Percentiles rank a stretch among this genome's conserved stretches.
phyloP scores from a whole-genome alignment of 2,113 vertebrate species.

The Actinemys pallida region DNA sequence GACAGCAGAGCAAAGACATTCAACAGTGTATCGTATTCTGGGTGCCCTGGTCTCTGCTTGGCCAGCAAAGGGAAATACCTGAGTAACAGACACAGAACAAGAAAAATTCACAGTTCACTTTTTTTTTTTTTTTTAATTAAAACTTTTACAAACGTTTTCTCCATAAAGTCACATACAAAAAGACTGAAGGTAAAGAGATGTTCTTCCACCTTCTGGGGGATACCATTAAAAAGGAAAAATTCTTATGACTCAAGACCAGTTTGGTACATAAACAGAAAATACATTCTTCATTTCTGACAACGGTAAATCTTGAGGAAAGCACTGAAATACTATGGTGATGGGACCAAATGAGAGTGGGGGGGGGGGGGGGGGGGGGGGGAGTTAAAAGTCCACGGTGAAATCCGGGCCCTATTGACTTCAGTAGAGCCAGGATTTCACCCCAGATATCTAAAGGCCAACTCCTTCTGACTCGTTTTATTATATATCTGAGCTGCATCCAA shows the following conservation, averaged over 20 bases:
- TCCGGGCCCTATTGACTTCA: not conserved
- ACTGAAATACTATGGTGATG: not conserved
- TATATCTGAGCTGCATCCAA: not conserved
- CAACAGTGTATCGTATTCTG: conserved; percentile 86
- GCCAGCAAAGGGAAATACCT: conserved; percentile 93
- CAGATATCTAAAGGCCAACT: not conserved
- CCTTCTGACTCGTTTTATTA: not conserved
- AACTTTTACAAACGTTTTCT: not conserved
- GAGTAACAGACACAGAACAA: conserved; percentile 34
- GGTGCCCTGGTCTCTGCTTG: conserved; percentile 87
- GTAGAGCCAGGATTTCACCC: not conserved
- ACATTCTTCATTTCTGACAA: not conserved
- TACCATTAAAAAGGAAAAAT: not conserved
- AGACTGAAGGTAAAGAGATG: not conserved
- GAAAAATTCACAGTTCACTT: not conserved
- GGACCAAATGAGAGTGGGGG: not conserved
- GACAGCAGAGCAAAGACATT: conserved; percentile 93
- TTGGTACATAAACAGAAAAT: not conserved
- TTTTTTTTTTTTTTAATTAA: not conserved
- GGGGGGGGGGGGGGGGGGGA: not conserved
- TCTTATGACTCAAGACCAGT: not conserved
- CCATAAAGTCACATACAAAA: not conserved
- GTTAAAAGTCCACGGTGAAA: not conserved
- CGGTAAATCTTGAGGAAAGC: not conserved
- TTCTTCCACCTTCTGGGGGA: not conserved